A percentile compares a stretch with the other conserved stretches of the same genome.
phyloP scores from a whole-genome alignment of 2,113 vertebrate species.

The Seriola aureovittata region DNA sequence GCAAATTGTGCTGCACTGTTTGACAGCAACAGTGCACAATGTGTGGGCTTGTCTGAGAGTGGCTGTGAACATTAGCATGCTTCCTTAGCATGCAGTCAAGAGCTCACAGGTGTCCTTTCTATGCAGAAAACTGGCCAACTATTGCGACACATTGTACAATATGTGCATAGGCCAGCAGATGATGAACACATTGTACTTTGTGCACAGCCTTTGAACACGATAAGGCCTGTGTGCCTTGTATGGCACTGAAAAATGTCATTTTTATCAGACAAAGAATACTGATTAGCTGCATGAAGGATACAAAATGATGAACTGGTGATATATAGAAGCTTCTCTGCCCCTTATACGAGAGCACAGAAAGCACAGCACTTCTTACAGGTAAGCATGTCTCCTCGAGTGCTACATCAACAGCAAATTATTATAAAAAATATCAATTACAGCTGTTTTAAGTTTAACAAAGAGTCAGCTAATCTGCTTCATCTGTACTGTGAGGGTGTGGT shows the following conservation, averaged over 20 bases:
- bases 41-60: constrained; percentile 5
- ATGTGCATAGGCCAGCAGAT: neutral
- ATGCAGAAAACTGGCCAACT: neutral
- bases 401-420: neutral
- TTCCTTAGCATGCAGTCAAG: constrained; percentile 13
- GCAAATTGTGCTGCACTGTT: constrained; percentile 29
- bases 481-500: neutral
- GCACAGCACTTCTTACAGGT: neutral
- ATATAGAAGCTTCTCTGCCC: neutral
- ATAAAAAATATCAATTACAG: neutral
- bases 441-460: neutral
- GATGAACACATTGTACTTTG: constrained; percentile 16
- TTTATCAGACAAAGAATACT: constrained; percentile 16
- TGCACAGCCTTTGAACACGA: constrained; percentile 24
- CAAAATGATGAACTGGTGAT: constrained; percentile 10
- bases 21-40: constrained; percentile 21
- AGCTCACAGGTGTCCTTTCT: neutral
- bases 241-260: neutral
- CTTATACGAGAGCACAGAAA: neutral
- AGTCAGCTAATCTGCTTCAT: neutral
- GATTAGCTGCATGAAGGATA: constrained; percentile 1
- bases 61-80: constrained; percentile 11
- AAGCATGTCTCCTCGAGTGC: neutral
- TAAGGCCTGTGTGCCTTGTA: neutral
- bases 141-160: constrained; percentile 24